phyloP scores from a whole-genome alignment of 2,797 vertebrate species.

The Bradypodion pumilum region DNA sequence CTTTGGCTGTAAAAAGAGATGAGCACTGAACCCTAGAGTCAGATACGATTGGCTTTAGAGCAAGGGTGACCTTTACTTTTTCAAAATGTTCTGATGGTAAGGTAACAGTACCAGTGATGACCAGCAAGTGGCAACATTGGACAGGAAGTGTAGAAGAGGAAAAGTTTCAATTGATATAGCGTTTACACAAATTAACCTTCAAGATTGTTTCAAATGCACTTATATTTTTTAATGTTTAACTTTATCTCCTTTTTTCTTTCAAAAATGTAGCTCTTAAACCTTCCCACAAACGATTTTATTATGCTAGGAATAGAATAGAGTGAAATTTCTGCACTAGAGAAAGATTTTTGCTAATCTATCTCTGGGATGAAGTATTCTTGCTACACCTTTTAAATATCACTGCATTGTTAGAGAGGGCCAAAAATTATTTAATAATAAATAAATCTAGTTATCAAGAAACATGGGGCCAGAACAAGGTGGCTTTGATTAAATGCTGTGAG shows the following conservation, averaged over 20 bases:
- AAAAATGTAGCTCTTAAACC: neutral
- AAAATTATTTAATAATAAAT: neutral
- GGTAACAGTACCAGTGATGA: neutral
- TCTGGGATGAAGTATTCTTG: neutral
- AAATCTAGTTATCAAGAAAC: neutral
- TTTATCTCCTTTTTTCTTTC: fast-evolving
- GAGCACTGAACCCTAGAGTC: too few relatives aligned
- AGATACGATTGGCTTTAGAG: too few relatives aligned
- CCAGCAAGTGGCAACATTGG: slow-evolving; percentile 54
- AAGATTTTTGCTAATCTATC: neutral
- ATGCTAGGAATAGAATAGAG: neutral
- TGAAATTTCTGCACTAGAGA: neutral
- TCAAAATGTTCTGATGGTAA: neutral
- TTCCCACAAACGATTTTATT: neutral
- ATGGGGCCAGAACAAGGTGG: neutral
- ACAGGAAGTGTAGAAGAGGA: slow-evolving; percentile 7
- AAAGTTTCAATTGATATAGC: neutral
- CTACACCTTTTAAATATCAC: neutral
- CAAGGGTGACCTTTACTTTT: too few relatives aligned
- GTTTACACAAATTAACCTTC: neutral
- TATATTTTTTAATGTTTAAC: neutral
- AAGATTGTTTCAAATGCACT: neutral
- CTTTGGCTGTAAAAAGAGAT: too few relatives aligned
- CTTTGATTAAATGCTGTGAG: neutral
- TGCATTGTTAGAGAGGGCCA: neutral